Evolutionary conservation across 2,113 vertebrate species (phyloP).

Genomic region (Hemiprocne comata): DNA sequence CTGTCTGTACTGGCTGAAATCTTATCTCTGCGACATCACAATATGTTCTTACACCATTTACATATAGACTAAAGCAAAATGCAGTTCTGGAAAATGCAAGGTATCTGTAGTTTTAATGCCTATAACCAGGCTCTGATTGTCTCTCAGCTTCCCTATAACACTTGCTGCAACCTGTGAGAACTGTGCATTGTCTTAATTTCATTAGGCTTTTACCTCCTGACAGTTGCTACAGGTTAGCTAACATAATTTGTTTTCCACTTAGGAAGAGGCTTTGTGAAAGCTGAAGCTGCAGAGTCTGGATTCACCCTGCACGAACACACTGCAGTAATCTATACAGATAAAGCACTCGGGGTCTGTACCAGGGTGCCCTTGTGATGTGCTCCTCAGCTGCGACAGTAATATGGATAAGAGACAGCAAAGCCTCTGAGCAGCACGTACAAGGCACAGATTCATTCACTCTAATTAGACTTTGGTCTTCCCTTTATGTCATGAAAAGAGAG

Average conservation of each 20-base stretch:
- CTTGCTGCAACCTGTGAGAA: background rate
- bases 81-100: background rate
- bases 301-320: background rate
- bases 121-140: background rate
- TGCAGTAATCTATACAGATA: constrained; percentile 5
- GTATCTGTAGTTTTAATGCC: background rate
- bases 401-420: constrained; percentile 43
- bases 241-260: background rate
- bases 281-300: background rate
- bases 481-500: background rate
- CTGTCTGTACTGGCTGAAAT: background rate
- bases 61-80: background rate
- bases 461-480: constrained; percentile 14
- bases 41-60: background rate
- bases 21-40: background rate
- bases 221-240: background rate
- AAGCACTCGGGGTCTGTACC: background rate
- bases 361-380: constrained; percentile 16
- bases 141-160: background rate
- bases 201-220: background rate
- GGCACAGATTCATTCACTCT: background rate
- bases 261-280: background rate
- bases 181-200: background rate
- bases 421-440: background rate
- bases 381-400: background rate